Evolutionary conservation across 30 jellyfish, hydroid and myxozoan species (phyloP).

Genomic region (Rhopilema esculentum): DNA sequence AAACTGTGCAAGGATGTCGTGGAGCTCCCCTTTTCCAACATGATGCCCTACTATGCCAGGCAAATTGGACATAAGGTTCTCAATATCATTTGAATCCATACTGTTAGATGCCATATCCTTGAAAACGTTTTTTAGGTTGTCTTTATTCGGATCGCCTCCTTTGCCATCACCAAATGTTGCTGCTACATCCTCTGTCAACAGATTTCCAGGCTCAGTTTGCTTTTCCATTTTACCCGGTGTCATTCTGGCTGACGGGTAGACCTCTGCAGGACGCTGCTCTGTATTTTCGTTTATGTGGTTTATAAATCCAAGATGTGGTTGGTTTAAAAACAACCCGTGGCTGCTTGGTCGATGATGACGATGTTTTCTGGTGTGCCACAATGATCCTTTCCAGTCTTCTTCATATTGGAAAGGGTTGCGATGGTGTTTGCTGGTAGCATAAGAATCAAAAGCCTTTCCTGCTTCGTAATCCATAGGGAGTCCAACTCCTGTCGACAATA

Average conservation of each 20-base stretch:
- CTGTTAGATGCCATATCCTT: conserved; percentile 30
- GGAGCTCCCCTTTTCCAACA: conserved; percentile 48
- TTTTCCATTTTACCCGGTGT: neutral
- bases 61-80: conserved; percentile 44
- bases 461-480: conserved; percentile 44
- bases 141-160: conserved; percentile 28
- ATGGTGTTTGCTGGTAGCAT: conserved; percentile 13
- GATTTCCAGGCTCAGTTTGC: neutral
- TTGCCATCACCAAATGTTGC: conserved; percentile 33
- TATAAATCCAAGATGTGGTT: neutral
- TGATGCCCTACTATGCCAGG: conserved; percentile 74
- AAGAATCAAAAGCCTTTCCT: conserved; percentile 8
- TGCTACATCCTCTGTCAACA: conserved; percentile 29
- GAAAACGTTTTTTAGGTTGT: conserved; percentile 54
- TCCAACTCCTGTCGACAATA: conserved; percentile 38
- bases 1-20: conserved; percentile 36
- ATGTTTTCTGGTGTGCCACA: conserved; percentile 51
- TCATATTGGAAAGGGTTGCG: conserved; percentile 53
- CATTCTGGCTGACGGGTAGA: neutral
- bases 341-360: neutral
- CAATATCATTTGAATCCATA: conserved; percentile 39
- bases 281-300: neutral
- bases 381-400: conserved; percentile 62
- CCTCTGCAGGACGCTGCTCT: neutral
- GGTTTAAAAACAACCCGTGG: neutral